These are phyloP conservation scores for Drosophila histrio DNA, from an alignment of 2,888 invertebrate genomes.

Conservation along the genomic window DNA sequence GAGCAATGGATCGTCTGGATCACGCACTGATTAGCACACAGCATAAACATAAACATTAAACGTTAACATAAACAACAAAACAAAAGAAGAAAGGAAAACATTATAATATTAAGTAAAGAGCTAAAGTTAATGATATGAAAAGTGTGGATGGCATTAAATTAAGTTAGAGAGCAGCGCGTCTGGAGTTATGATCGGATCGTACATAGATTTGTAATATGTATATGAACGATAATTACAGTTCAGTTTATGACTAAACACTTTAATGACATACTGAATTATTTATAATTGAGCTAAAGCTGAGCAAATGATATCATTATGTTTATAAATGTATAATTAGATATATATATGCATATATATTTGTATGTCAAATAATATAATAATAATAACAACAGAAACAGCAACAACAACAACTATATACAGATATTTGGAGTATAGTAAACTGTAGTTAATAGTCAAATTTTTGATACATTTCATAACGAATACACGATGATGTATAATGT, in stretches of 20 bases:
- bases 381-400: slow-evolving; percentile 1
- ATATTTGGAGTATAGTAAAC: slow-evolving; percentile 53
- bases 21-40: slow-evolving; percentile 59
- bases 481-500: slow-evolving; percentile 32
- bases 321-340: slow-evolving; percentile 63
- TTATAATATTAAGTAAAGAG: slow-evolving; percentile 37
- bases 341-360: slow-evolving; percentile 17
- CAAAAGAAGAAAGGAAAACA: slow-evolving; percentile 19
- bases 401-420: slow-evolving; percentile 36
- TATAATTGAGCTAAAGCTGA: slow-evolving; percentile 59
- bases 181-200: slow-evolving; percentile 29
- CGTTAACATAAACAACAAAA: slow-evolving; percentile 15
- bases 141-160: slow-evolving; percentile 38
- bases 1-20: slow-evolving; percentile 34
- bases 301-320: slow-evolving; percentile 75
- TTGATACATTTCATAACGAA: slow-evolving; percentile 72
- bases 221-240: slow-evolving; percentile 39
- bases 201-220: slow-evolving; percentile 52
- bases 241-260: slow-evolving; percentile 54
- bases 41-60: slow-evolving; percentile 26
- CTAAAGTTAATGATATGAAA: slow-evolving; percentile 50
- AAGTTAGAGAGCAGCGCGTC: slow-evolving; percentile 28
- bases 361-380: slow-evolving; percentile 17
- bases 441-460: slow-evolving; percentile 77
- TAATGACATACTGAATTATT: slow-evolving; percentile 52